A percentile compares a stretch with the other conserved stretches of the same genome.
Evolutionary conservation across 2,888 invertebrate species (phyloP).

Genomic region (Cosmopolites sordidus): DNA sequence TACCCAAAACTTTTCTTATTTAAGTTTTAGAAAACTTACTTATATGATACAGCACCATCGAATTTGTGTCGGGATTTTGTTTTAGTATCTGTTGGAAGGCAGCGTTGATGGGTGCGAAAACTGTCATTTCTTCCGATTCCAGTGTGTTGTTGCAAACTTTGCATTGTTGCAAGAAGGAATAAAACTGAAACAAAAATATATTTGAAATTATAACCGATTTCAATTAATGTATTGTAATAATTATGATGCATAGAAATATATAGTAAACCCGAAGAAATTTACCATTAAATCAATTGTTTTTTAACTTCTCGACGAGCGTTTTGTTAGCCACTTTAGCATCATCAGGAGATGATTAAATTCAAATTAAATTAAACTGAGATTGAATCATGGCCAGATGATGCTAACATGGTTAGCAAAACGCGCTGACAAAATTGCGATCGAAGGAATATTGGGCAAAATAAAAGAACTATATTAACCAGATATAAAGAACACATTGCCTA

Average conservation of each 20-base stretch:
- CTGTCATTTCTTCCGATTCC: slow-evolving; percentile 70
- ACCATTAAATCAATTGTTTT: too few species aligned
- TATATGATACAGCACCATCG: slow-evolving; percentile 73
- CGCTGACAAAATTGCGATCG: too few species aligned
- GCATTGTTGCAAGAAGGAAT: slow-evolving; percentile 68
- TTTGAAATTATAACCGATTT: slow-evolving; percentile 21
- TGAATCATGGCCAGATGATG: too few species aligned
- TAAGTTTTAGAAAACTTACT: slow-evolving; percentile 55
- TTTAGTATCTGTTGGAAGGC: slow-evolving; percentile 71
- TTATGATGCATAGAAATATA: background rate
- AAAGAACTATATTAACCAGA: too few species aligned
- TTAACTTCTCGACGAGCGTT: too few species aligned
- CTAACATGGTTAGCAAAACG: too few species aligned
- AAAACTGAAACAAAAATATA: slow-evolving; percentile 65
- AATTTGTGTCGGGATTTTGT: slow-evolving; percentile 22
- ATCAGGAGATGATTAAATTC: too few species aligned
- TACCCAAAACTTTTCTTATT: background rate
- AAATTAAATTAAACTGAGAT: too few species aligned
- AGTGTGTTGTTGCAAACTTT: slow-evolving; percentile 69
- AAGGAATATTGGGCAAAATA: too few species aligned
- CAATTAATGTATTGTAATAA: background rate
- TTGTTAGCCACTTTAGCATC: too few species aligned
- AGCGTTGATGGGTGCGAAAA: slow-evolving; percentile 84
- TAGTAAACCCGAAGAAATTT: too few species aligned
- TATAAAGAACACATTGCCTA: too few species aligned